Percentiles rank a stretch among this genome's conserved stretches.
phyloP scores from a whole-genome alignment of 2,113 vertebrate genomes.

The Castor canadensis region DNA sequence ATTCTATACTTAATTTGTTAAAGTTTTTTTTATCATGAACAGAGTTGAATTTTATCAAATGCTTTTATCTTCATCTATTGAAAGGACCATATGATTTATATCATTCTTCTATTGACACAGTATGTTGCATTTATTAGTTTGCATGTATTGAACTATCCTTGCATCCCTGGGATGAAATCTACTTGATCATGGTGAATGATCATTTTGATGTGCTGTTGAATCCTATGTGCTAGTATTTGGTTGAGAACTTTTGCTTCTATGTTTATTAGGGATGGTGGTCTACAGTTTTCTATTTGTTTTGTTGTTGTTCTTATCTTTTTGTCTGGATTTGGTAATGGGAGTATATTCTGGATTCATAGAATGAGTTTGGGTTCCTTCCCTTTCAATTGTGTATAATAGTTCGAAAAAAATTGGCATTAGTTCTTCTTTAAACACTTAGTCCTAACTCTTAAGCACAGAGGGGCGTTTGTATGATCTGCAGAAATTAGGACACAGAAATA shows the following conservation, averaged over 20 bases:
- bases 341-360: neutral
- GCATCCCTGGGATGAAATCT: neutral
- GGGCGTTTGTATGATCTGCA: fast-evolving
- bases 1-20: neutral
- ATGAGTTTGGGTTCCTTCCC: neutral
- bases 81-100: neutral
- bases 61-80: neutral
- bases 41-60: neutral
- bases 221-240: neutral
- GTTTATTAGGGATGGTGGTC: neutral
- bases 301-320: neutral
- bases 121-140: neutral
- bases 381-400: neutral
- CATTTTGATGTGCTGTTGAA: neutral
- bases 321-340: neutral
- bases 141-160: neutral
- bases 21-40: neutral
- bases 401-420: neutral
- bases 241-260: neutral
- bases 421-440: neutral
- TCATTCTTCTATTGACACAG: neutral
- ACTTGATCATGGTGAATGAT: too few species aligned
- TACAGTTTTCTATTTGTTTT: neutral
- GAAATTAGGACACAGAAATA: fast-evolving
- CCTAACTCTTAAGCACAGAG: neutral